Evolutionary conservation across 2,797 vertebrate species (phyloP), one percentile per base, ranked within the genome.

Genomic region (Apogon talboti): DNA sequence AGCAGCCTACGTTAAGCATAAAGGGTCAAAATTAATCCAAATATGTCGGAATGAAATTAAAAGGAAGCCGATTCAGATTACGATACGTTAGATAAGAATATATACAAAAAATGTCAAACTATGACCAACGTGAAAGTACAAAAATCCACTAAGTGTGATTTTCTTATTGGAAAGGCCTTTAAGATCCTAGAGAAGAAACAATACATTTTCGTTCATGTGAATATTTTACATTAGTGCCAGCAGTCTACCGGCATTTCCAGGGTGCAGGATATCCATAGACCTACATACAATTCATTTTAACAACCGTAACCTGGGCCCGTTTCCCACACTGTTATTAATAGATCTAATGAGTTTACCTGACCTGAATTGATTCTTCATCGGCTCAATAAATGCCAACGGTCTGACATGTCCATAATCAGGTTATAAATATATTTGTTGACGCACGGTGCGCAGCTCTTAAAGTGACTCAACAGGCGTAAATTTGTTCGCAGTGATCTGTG

Each of bases 21-120:
- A 46, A 64, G 60, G 79, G 68, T 64, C 71, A 79, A 73, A 76
- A 21, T 61, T 24, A 56, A 56, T 14, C 3, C 0, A 1, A 38
- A 63, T 21, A 55, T 44, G 38, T 45, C 46, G 11, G 45, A 28
- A 8, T 3, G 15, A 4, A 38, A 41, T n/a, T 15, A 1, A 61
- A 52, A 57, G 0, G 3, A 12, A 0, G 4, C 3, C 2, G 10
- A 9, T 4, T 40, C 19, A 30, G 28, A 5, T 30, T 8, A 30
- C 2, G 7, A 6, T 30, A 30, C 5, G 6, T 8, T 30, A 6
- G 28, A 30, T 8, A 3, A 10, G 33, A 28, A 28, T 24, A 28
- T 28, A 28, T 9, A 8, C 9, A 35, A 71, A 55, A 6, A 37
- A 6, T 11, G 28, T 7, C 16, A 2, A 48, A 38, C 7, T 42